Conservation (phyloP, 2,888 invertebrate species). For the Tanytarsus gracilentus region DNA sequence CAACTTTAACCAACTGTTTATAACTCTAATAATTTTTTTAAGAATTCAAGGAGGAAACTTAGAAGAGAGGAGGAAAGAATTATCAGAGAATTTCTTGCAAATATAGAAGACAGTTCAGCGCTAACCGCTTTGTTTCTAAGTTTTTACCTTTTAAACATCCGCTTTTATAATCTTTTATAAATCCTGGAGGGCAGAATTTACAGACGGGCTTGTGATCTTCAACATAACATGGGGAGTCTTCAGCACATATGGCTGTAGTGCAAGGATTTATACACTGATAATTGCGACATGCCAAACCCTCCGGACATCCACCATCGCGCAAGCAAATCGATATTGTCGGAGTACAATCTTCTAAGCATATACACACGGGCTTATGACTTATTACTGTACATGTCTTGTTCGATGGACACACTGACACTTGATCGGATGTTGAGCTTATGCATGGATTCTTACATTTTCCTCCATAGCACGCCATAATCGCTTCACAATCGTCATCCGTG, state of each 20-base stretch:
- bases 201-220: conserved; percentile 92
- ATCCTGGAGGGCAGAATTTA: conserved; percentile 92
- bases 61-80: conserved; percentile 18
- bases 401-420: conserved; percentile 59
- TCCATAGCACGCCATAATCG: conserved; percentile 74
- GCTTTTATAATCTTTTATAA: conserved; percentile 81
- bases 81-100: conserved; percentile 20
- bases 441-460: conserved; percentile 83
- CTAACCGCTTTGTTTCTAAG: conserved; percentile 30
- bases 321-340: conserved; percentile 80
- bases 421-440: conserved; percentile 48
- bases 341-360: conserved; percentile 79
- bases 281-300: conserved; percentile 74
- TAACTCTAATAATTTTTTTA: no score
- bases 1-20: no score
- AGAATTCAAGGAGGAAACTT: neutral
- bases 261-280: conserved; percentile 88
- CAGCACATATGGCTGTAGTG: conserved; percentile 72
- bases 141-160: conserved; percentile 92
- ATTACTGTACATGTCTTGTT: conserved; percentile 82
- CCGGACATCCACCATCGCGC: conserved; percentile 80
- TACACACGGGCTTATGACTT: conserved; percentile 77
- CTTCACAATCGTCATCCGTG: conserved; percentile 72
- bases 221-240: conserved; percentile 80
- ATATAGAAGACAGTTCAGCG: conserved; percentile 29